Conservation (phyloP, 2,113 vertebrate species). For the Emberiza fucata region DNA sequence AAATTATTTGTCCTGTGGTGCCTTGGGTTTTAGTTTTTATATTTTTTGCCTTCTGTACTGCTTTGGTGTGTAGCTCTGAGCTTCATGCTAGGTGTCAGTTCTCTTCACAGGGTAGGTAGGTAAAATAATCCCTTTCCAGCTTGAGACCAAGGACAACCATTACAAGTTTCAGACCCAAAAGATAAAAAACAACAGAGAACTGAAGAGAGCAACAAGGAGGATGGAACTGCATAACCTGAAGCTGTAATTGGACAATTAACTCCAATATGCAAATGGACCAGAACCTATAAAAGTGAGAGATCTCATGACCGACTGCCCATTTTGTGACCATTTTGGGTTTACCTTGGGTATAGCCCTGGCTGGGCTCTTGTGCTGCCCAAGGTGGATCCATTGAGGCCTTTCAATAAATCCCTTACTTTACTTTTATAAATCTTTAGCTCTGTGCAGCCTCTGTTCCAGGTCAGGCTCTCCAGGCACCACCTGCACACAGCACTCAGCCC, state of each 20-base stretch:
- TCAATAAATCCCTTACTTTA: neutral
- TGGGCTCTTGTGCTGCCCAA: neutral
- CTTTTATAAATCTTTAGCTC: neutral
- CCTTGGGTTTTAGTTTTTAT: neutral
- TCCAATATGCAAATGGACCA: neutral
- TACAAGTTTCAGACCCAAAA: neutral
- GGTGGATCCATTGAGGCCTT: neutral
- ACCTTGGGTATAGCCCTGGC: neutral
- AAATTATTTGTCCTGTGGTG: neutral
- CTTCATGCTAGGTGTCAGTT: neutral
- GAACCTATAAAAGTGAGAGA: neutral
- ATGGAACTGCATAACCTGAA: neutral
- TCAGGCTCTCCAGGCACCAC: neutral
- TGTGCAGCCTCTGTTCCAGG: neutral
- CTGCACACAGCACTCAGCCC: neutral
- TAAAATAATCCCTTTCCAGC: neutral
- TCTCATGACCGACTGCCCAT: accelerated
- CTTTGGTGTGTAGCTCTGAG: neutral
- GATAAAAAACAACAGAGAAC: neutral
- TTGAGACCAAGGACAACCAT: neutral
- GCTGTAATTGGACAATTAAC: neutral
- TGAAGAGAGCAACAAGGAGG: neutral
- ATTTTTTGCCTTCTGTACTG: neutral
- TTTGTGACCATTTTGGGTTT: neutral
- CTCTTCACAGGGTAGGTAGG: neutral